Base-by-base conservation (phyloP, 2,797 vertebrate species). In the Synaphobranchus kaupii region DNA sequence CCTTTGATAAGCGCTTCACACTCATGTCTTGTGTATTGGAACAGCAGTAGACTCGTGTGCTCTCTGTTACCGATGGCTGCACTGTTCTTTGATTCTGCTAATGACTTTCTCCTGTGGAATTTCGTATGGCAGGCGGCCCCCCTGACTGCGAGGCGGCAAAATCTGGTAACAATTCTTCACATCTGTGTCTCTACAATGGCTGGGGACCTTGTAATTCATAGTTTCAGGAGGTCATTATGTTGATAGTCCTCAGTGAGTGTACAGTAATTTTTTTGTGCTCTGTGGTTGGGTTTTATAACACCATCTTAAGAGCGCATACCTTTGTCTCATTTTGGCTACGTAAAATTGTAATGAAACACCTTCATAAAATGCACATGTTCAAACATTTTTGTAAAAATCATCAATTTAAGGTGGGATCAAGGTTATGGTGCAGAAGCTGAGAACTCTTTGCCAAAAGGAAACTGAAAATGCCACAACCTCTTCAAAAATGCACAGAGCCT, bases 351-450 rank as follows among this genome's bases (percentile, higher is more conserved):
- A 25, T 4, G 31, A 5, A 5, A 73, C 47, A 13, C n/a, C 22
- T n/a, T 48, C 25, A 5, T 83, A 63, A 47, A 86, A 48, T 54
- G 5, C 63, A 28, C 50, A 17, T 63, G 31, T 47, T 76, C 48
- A 31, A 48, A 48, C 76, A 10, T 22, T 25, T 87, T 85, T 60
- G n/a, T 85, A 66, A 25, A 78, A 78, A 78, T 78, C 17, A 20
- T 78, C 34, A 39, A 44, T 20, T 25, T n/a, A 50, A 97, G 96
- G 84, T 92, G 92, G 66, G 10, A 90, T 95, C 85, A 94, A 91
- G 86, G 60, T 52, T 0, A 88, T 94, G 90, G 92, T 97, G 56
- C 89, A 91, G 39, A 90, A 63, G 68, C 92, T 97, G 88, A 96
- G 93, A 86, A 92, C 87, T n/a, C 1, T 89, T 3, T 93, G 90